Evolutionary conservation across 2,113 vertebrate species (phyloP).

Genomic region (Mustela lutreola): DNA sequence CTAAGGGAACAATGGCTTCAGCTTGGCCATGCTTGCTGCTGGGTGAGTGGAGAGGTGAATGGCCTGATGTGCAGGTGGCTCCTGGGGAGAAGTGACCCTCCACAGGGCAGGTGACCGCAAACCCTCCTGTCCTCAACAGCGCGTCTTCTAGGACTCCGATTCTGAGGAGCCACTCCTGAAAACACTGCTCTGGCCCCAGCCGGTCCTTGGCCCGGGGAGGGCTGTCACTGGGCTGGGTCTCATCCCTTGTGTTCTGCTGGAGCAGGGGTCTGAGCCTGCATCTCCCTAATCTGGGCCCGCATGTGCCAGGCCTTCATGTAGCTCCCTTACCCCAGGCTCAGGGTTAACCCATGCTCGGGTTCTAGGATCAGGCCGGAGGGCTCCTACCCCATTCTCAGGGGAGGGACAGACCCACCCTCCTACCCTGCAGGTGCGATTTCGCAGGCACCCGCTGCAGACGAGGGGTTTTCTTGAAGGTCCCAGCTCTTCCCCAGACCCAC

Average conservation of each 20-base stretch:
- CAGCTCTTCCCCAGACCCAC: background rate
- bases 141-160: background rate
- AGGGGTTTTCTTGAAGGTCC: background rate
- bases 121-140: background rate
- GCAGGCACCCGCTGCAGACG: accelerated
- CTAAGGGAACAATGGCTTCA: background rate
- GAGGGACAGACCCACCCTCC: background rate
- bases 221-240: accelerated
- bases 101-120: background rate
- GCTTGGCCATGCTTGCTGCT: accelerated
- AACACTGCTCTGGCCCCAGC: background rate
- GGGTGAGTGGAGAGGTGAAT: accelerated
- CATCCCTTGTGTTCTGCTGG: background rate
- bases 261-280: background rate
- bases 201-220: background rate
- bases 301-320: accelerated
- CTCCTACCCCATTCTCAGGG: background rate
- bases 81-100: accelerated
- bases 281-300: background rate
- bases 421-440: background rate
- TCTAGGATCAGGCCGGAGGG: background rate
- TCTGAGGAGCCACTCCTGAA: background rate
- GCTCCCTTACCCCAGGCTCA: background rate
- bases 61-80: accelerated
- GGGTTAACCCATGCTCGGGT: too few relatives aligned